Conservation (phyloP, 2,113 vertebrate species). For the Scalopus aquaticus region DNA sequence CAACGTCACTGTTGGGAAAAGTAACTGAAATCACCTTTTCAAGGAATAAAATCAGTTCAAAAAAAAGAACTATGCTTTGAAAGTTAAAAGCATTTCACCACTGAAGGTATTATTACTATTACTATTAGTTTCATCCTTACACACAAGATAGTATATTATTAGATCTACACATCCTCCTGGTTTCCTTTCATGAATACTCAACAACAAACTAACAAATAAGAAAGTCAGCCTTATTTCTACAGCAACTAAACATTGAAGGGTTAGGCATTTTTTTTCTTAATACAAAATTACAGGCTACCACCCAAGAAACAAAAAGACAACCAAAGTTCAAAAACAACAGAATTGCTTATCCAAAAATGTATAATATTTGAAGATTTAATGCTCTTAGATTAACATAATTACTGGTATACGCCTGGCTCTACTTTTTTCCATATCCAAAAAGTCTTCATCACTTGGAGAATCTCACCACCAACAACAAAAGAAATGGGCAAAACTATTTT, state of each 20-base stretch:
- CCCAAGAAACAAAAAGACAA: constrained; percentile 55
- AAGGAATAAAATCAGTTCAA: background rate
- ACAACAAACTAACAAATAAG: background rate
- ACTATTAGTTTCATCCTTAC: constrained; percentile 14
- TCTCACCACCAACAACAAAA: background rate
- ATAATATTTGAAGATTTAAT: constrained; percentile 59
- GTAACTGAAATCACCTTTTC: background rate
- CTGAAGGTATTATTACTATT: background rate
- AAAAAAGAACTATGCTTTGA: background rate
- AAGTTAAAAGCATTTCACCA: constrained; percentile 18
- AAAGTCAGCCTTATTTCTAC: background rate
- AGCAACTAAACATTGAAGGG: background rate
- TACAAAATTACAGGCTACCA: constrained; percentile 58
- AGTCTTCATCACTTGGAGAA: background rate
- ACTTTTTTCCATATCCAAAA: constrained; percentile 40
- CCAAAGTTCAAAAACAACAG: constrained; percentile 50
- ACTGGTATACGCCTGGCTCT: constrained; percentile 34
- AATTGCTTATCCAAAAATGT: constrained; percentile 51
- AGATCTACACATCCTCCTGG: background rate
- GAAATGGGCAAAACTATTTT: background rate
- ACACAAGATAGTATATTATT: constrained; percentile 25
- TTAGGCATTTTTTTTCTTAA: constrained; percentile 21
- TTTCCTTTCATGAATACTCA: constrained; percentile 48
- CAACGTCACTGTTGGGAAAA: background rate
- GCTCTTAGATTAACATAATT: constrained; percentile 51